phyloP scores from a whole-genome alignment of 2,113 vertebrate species.

The Orientallactaga bullata region DNA sequence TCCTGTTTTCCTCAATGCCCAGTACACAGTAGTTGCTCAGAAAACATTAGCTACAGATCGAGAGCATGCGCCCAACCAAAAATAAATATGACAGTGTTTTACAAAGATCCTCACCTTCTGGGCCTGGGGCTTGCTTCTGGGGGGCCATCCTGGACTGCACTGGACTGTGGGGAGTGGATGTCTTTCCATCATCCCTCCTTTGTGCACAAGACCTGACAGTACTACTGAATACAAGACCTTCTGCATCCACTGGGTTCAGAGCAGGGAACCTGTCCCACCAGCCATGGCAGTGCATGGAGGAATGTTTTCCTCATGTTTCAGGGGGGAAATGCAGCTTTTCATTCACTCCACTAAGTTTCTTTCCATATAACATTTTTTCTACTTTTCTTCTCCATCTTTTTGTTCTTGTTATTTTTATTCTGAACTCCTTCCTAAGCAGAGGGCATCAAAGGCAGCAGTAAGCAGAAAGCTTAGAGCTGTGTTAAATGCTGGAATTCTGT shows the following conservation, averaged over 20 bases:
- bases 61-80: not conserved
- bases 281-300: not conserved
- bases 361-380: not conserved
- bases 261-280: too few relatives aligned
- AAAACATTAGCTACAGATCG: not conserved
- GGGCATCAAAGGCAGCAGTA: not conserved
- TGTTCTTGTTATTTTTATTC: slow-evolving; percentile 13
- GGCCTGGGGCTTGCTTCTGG: not conserved
- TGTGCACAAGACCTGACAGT: not conserved
- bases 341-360: not conserved
- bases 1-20: not conserved
- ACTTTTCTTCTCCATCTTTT: not conserved
- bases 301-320: not conserved
- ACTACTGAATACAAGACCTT: not conserved
- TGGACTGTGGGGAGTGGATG: fast-evolving
- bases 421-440: not conserved
- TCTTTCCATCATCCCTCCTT: too few relatives aligned
- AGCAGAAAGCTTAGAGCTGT: not conserved
- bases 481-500: not conserved
- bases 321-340: not conserved
- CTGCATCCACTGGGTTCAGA: too few relatives aligned
- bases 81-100: not conserved
- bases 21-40: not conserved
- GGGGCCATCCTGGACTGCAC: not conserved
- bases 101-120: not conserved